Evolutionary conservation across 2,888 invertebrate species (phyloP), one percentile per base, ranked within the genome.

Genomic region (Pseudanteris insignis): DNA sequence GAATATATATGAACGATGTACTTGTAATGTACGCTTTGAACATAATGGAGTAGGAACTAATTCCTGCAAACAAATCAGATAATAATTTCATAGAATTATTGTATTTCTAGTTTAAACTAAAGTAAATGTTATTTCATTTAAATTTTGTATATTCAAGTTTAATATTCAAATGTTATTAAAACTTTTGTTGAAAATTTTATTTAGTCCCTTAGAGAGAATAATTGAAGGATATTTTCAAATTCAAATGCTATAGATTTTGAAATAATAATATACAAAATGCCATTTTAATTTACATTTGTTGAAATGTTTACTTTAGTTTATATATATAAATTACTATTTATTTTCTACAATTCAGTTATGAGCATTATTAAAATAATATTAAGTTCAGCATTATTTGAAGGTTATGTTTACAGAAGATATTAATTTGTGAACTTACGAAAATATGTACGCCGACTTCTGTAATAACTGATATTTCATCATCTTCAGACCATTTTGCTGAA

Each of bases 401-500:
- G 54, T 54, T 46, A 54, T 33, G 25, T 26, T 48, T 36, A 21
- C 26, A 41, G 8, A 32, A 2, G 26, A 4, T 4, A 2, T 26
- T 26, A 26, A 6, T 26, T 26, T n/a, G 8, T 2, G 26, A 32
- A 76, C 75, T 79, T 70, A 81, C 81, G 26, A 77, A 70, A 26
- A 77, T 67, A 25, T 80, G 75, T 46, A 78, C 69, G 12, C 81
- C 81, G 33, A 67, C 70, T 6, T 75, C 71, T 0, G 80, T 79
- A 38, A 81, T 59, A 13, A 81, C 33, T 0, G 81, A 77, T 24
- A 81, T 66, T 21, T 75, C 72, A 66, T 80, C 73, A 55, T 81
- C 81, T 13, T 70, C 62, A 0, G 81, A 81, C 80, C 80, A 80
- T 55, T 78, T 67, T n/a, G 48, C 47, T 11, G 60, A 48, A 44